These are phyloP conservation scores for Sphaerodactylus townsendi DNA, from an alignment of 2,113 vertebrate genomes.

Conservation along the genomic window DNA sequence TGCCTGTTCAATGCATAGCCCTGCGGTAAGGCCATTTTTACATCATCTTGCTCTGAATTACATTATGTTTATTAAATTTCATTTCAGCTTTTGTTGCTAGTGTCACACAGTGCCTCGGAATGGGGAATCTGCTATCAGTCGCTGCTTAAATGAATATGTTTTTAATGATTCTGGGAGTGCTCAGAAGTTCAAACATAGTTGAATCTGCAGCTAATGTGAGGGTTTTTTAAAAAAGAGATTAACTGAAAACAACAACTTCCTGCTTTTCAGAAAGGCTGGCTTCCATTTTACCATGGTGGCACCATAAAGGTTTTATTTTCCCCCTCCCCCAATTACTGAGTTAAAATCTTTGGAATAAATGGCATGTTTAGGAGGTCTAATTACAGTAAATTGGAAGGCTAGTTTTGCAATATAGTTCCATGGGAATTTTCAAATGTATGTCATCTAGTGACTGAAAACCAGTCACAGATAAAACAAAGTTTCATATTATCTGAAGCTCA, in stretches of 20 bases:
- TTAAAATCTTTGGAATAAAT: background rate
- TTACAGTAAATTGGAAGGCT: background rate
- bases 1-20: slow-evolving; percentile 19
- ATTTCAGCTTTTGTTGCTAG: slow-evolving; percentile 42
- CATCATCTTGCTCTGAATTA: slow-evolving; percentile 38
- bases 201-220: slow-evolving; percentile 33
- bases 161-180: slow-evolving; percentile 56
- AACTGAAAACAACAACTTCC: background rate
- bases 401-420: background rate
- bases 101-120: slow-evolving; percentile 29
- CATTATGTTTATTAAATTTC: slow-evolving; percentile 45
- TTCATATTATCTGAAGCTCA: background rate
- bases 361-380: background rate
- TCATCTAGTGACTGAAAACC: background rate
- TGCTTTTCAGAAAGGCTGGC: background rate
- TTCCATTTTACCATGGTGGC: background rate
- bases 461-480: background rate
- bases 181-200: slow-evolving; percentile 46
- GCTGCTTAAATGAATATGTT: slow-evolving; percentile 40
- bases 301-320: background rate
- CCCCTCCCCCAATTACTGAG: background rate
- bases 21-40: slow-evolving; percentile 35
- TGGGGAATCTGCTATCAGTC: slow-evolving; percentile 37
- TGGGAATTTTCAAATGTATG: background rate
- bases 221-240: slow-evolving; percentile 36